Evolutionary conservation across 1,140 invertebrate genomes (phyloP).

Genomic region (Colletes latitarsis): DNA sequence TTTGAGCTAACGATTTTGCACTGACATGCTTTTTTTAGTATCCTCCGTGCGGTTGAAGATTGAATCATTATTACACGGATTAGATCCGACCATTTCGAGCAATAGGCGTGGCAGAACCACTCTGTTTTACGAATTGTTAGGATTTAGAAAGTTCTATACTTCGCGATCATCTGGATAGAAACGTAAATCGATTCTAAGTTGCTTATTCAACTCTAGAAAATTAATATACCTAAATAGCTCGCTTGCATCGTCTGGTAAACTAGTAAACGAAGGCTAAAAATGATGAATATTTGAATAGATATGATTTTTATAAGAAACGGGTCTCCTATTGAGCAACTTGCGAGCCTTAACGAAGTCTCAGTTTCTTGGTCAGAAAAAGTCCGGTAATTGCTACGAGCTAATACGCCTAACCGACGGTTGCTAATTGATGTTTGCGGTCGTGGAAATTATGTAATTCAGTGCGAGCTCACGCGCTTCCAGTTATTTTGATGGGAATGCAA

Average conservation of each 20-base stretch:
- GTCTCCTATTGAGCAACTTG: too few relatives aligned
- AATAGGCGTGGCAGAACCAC: not conserved
- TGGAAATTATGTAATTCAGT: not conserved
- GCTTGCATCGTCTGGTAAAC: too few relatives aligned
- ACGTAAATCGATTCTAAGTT: not conserved
- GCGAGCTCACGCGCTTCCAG: not conserved
- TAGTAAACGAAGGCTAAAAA: too few relatives aligned
- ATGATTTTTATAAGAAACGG: too few relatives aligned
- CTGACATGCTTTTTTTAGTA: not conserved
- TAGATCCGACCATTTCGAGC: not conserved
- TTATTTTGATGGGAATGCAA: not conserved
- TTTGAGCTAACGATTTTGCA: not conserved
- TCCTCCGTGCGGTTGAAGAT: not conserved
- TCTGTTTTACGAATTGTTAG: not conserved
- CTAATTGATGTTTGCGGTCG: not conserved
- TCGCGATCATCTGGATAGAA: not conserved
- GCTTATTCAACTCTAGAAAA: not conserved
- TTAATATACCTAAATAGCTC: too few relatives aligned
- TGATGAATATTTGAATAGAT: too few relatives aligned
- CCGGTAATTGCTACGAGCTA: too few relatives aligned
- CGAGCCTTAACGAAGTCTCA: too few relatives aligned
- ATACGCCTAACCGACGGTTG: too few relatives aligned
- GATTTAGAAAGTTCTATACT: not conserved
- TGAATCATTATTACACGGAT: constrained; percentile 2
- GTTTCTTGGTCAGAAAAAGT: too few relatives aligned